phyloP scores from a whole-genome alignment of 2,888 invertebrate genomes.

The Scrobipalpa costella region DNA sequence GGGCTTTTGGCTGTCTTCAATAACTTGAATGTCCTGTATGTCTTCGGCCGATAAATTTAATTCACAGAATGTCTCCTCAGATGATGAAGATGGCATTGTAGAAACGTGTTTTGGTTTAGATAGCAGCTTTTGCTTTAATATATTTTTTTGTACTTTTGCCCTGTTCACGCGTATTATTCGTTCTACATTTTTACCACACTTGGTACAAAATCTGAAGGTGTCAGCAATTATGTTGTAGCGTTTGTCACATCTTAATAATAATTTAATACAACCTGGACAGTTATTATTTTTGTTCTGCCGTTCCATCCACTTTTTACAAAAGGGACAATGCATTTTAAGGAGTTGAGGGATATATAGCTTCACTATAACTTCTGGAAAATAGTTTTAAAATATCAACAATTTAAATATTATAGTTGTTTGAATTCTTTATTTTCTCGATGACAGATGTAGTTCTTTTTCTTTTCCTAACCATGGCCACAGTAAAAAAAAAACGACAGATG shows the following conservation, averaged over 20 bases:
- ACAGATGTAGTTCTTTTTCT: no score
- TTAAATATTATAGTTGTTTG: no score
- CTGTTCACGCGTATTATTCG: conserved; percentile 34
- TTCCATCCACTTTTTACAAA: conserved; percentile 36
- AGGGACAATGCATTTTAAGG: conserved; percentile 36
- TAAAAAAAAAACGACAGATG: no score
- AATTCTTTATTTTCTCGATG: no score
- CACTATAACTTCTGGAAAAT: no score
- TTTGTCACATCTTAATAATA: conserved; percentile 35
- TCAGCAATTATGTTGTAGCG: conserved; percentile 34
- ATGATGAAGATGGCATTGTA: conserved; percentile 36
- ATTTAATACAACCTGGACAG: conserved; percentile 35
- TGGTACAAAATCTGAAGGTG: conserved; percentile 36
- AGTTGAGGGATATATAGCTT: conserved; percentile 28
- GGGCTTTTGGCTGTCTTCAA: conserved; percentile 32
- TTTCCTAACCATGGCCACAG: no score
- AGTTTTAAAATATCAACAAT: conserved; percentile 20
- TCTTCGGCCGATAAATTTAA: conserved; percentile 34
- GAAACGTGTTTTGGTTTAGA: conserved; percentile 32
- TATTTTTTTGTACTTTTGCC: conserved; percentile 33
- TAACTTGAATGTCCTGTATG: conserved; percentile 29
- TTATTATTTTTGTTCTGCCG: conserved; percentile 36
- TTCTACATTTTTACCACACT: conserved; percentile 35
- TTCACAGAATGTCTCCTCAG: conserved; percentile 34
- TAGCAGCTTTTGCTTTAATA: conserved; percentile 34